phyloP scores from a whole-genome alignment of 2,797 vertebrate genomes.

The Pelodytes ibericus region DNA sequence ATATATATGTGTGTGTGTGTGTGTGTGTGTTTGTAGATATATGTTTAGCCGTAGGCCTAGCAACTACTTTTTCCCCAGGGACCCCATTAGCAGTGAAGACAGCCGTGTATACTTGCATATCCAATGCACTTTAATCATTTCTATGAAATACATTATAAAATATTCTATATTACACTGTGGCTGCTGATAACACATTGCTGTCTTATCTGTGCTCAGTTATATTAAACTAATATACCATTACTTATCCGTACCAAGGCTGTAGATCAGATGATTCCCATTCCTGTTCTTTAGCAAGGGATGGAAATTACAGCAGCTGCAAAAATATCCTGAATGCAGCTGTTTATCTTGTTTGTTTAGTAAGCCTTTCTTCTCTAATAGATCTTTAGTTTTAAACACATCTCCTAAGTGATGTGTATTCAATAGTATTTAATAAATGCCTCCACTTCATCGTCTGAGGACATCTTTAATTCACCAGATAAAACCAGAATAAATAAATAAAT shows the following conservation, averaged over 20 bases:
- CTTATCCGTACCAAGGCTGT: not conserved
- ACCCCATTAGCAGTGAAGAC: no score
- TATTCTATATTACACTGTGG: no score
- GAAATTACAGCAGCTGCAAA: slow-evolving; percentile 23
- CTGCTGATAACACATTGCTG: no score
- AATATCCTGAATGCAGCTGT: slow-evolving; percentile 31
- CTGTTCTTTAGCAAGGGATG: slow-evolving; percentile 3
- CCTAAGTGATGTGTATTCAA: slow-evolving; percentile 46
- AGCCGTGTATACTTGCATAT: no score
- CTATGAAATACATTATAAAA: no score
- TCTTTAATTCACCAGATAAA: slow-evolving; percentile 27
- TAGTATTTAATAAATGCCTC: slow-evolving; percentile 44
- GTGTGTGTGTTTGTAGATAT: no score
- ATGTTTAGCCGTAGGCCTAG: no score
- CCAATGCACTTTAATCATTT: no score
- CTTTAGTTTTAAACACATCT: slow-evolving; percentile 36
- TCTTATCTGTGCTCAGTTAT: no score
- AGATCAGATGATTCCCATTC: not conserved
- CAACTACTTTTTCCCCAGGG: no score
- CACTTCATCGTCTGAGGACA: slow-evolving; percentile 17
- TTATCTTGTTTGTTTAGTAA: slow-evolving; percentile 42
- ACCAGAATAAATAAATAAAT: not conserved
- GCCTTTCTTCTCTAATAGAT: slow-evolving; percentile 21
- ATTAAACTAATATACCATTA: no score
- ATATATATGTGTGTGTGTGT: no score